These are phyloP conservation scores for Sebastes minor DNA, from an alignment of 2,797 vertebrate species.

Conservation along the genomic window DNA sequence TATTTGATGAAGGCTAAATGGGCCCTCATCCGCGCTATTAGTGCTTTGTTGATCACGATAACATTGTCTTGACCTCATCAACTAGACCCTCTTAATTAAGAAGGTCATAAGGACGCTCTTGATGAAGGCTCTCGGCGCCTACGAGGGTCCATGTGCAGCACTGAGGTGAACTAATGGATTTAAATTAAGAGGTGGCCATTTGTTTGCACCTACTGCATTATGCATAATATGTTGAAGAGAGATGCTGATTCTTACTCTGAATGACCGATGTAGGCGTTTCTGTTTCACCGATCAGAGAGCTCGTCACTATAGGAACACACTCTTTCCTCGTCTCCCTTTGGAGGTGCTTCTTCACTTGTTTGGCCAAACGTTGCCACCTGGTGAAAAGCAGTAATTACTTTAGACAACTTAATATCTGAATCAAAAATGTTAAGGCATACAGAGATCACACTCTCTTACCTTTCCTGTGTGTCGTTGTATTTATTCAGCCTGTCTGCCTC, in stretches of 20 bases:
- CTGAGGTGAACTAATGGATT: neutral
- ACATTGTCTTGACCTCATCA: conserved; percentile 14
- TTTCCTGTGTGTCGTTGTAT: conserved; percentile 74
- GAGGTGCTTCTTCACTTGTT: conserved; percentile 67
- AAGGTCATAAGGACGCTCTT: neutral
- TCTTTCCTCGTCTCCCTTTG: conserved; percentile 28
- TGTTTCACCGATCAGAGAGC: conserved; percentile 5
- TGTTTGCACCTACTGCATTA: neutral
- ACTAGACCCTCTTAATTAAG: neutral
- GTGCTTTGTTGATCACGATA: neutral
- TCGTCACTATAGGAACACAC: neutral
- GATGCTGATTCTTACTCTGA: conserved; percentile 21
- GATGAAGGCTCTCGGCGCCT: neutral
- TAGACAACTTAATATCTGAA: too few species aligned
- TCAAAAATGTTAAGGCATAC: too few species aligned
- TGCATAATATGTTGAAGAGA: neutral
- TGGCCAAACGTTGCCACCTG: conserved; percentile 79
- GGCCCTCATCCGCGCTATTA: neutral
- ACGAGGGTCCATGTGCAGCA: neutral
- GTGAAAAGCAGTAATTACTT: neutral
- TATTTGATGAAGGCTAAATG: neutral
- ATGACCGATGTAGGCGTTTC: conserved; percentile 15
- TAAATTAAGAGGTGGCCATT: neutral
- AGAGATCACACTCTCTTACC: conserved; percentile 45
- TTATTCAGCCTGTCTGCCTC: conserved; percentile 79